Conservation (phyloP, 2,797 vertebrate species). For the Gila robusta region DNA sequence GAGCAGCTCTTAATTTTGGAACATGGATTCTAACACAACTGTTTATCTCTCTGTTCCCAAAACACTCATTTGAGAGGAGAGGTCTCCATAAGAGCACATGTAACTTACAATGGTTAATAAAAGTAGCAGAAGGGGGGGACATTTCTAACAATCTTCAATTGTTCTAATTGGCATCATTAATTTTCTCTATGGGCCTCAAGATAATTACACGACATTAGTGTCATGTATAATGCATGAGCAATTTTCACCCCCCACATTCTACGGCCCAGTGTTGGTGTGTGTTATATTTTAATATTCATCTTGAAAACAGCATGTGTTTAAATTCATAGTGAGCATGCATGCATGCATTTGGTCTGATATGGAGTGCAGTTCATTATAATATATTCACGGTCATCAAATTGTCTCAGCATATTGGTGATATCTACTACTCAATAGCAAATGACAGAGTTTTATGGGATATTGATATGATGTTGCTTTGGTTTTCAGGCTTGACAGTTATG, state of each 20-base stretch:
- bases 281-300: constrained; percentile 49
- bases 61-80: constrained; percentile 16
- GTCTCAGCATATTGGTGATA: background rate
- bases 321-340: background rate
- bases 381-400: background rate
- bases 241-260: constrained; percentile 63
- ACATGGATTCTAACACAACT: background rate
- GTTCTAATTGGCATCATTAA: constrained; percentile 64
- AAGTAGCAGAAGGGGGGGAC: constrained; percentile 34
- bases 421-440: constrained; percentile 3
- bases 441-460: background rate
- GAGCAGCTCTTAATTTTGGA: constrained; percentile 6
- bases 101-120: constrained; percentile 37
- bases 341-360: background rate
- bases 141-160: constrained; percentile 51
- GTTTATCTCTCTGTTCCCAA: constrained; percentile 30
- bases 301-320: constrained; percentile 56
- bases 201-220: constrained; percentile 67
- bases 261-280: constrained; percentile 53
- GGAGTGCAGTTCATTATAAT: background rate
- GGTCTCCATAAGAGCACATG: constrained; percentile 1
- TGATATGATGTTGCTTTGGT: background rate
- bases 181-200: constrained; percentile 63
- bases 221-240: constrained; percentile 67
- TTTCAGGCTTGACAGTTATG: background rate